Conservation (phyloP, 23 tunicate species). For the Phallusia fumigata region DNA sequence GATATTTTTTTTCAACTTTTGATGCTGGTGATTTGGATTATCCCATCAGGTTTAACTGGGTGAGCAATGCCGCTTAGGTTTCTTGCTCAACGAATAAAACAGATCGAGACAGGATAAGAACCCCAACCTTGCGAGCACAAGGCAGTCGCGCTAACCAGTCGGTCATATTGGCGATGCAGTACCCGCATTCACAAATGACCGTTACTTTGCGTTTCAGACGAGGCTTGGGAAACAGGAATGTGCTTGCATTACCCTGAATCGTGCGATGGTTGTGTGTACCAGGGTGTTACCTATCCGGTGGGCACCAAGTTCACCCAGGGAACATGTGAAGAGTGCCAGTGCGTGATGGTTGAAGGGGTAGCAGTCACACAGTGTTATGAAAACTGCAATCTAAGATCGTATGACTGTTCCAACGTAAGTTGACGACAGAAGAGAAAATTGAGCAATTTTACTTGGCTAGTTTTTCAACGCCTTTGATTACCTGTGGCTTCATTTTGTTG, state of each 20-base stretch:
- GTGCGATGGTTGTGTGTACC: slow-evolving; percentile 74
- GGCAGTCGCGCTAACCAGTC: no score
- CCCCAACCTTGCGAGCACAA: no score
- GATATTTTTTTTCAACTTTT: no score
- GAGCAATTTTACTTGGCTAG: not conserved
- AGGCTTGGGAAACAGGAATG: slow-evolving; percentile 64
- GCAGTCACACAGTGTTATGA: slow-evolving; percentile 47
- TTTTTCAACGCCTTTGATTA: not conserved
- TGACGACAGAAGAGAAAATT: no score
- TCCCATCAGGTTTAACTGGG: no score
- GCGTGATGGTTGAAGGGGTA: slow-evolving; percentile 44
- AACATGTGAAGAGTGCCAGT: slow-evolving; percentile 80
- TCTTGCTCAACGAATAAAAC: no score
- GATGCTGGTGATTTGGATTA: no score
- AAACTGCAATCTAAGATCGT: slow-evolving; percentile 56
- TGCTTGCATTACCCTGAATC: slow-evolving; percentile 50
- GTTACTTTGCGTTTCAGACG: slow-evolving; percentile 27
- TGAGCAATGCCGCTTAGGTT: no score
- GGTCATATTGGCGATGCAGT: no score
- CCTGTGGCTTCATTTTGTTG: no score
- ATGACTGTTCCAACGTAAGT: slow-evolving; percentile 66
- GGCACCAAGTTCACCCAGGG: slow-evolving; percentile 74
- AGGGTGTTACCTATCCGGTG: slow-evolving; percentile 49
- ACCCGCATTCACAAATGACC: no score
- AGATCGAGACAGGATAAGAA: no score